Evolutionary conservation across 2,888 invertebrate genomes (phyloP).

Genomic region (Diaprepes abbreviatus): DNA sequence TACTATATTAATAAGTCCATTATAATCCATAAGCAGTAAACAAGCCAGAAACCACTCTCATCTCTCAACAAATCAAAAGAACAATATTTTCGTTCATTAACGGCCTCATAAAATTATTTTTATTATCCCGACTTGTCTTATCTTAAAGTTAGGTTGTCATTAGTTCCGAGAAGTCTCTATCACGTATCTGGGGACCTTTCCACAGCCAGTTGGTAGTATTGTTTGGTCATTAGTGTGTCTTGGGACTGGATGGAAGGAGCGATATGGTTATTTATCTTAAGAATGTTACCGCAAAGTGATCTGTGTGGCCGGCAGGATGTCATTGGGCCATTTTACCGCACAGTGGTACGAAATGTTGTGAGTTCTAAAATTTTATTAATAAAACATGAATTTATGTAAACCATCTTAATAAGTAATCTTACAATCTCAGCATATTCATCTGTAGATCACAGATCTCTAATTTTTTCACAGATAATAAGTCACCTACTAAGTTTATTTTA

Average conservation of each 20-base stretch:
- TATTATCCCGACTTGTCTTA: slow-evolving; percentile 41
- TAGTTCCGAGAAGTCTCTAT: slow-evolving; percentile 45
- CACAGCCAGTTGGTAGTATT: slow-evolving; percentile 61
- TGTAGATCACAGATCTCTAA: too few relatives aligned
- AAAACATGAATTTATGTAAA: too few relatives aligned
- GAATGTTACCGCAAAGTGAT: slow-evolving; percentile 62
- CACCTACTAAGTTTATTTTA: too few relatives aligned
- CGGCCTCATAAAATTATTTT: slow-evolving; percentile 48
- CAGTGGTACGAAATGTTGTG: slow-evolving; percentile 27
- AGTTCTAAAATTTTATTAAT: too few relatives aligned
- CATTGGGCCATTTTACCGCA: slow-evolving; percentile 48
- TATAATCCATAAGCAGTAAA: slow-evolving; percentile 1
- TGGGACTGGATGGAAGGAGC: slow-evolving; percentile 63
- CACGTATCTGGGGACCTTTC: slow-evolving; percentile 50
- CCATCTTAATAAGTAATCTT: too few relatives aligned
- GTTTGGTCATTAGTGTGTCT: slow-evolving; percentile 67
- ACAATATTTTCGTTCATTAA: slow-evolving; percentile 46
- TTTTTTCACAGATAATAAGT: too few relatives aligned
- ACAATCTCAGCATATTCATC: too few relatives aligned
- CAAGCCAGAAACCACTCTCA: slow-evolving; percentile 2
- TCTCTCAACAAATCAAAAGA: slow-evolving; percentile 32
- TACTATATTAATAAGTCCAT: slow-evolving; percentile 3
- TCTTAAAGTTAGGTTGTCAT: slow-evolving; percentile 35
- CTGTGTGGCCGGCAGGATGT: slow-evolving; percentile 62
- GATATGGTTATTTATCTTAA: slow-evolving; percentile 69